Evolutionary conservation across 2,888 invertebrate species (phyloP).

Genomic region (Camponotus fellah): DNA sequence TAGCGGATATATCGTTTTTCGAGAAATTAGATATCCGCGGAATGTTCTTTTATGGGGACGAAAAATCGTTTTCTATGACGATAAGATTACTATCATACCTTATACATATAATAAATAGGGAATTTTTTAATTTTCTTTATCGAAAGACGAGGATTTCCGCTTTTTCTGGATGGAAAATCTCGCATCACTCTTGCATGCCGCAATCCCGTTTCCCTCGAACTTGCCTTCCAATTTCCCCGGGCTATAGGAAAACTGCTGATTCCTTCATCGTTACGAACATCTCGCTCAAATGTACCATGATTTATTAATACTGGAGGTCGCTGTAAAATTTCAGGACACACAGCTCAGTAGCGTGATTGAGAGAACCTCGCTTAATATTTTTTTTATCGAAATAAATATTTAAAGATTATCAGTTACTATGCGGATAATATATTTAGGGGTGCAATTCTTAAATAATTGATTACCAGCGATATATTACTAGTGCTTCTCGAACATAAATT

Average conservation of each 20-base stretch:
- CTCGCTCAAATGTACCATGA: constrained; percentile 35
- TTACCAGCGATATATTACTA: not conserved
- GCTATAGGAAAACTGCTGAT: constrained; percentile 52
- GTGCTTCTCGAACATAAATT: not conserved
- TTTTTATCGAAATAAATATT: constrained; percentile 26
- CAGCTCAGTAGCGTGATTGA: not conserved
- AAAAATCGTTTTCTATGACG: not conserved
- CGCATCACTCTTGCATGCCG: constrained; percentile 24
- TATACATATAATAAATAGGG: not conserved
- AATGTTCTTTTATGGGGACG: not conserved
- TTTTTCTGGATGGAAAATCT: constrained; percentile 9
- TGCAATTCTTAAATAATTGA: constrained; percentile 5
- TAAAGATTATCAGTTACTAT: not conserved
- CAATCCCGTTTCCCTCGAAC: constrained; percentile 40
- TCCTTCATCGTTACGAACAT: constrained; percentile 44
- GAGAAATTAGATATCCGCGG: not conserved
- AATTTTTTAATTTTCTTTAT: constrained; percentile 11
- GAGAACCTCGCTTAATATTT: constrained; percentile 1
- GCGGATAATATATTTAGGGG: not conserved
- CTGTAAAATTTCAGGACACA: constrained; percentile 21
- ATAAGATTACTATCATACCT: not conserved
- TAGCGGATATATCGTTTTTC: not conserved
- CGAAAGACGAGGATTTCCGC: not conserved
- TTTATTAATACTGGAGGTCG: constrained; percentile 46
- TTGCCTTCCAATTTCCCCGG: constrained; percentile 44